A percentile compares a stretch with the other conserved stretches of the same genome.
These are phyloP conservation scores for Enteromius viviparus DNA, from an alignment of 2,797 vertebrate genomes.

Conservation along the genomic window DNA sequence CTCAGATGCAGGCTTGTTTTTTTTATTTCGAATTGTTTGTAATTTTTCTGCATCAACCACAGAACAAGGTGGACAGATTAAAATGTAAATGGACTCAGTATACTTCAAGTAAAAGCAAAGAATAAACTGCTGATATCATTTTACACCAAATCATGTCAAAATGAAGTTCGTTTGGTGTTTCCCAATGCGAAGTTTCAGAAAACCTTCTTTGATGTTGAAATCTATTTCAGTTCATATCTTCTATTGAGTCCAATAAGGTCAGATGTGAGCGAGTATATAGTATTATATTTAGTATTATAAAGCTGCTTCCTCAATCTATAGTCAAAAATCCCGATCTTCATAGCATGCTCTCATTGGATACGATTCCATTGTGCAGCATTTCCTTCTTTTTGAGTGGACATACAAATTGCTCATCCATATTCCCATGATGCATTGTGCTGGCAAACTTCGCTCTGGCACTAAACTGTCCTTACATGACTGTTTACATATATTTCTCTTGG, in stretches of 20 bases:
- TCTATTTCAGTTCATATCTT: neutral
- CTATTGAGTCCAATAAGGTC: neutral
- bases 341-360: neutral
- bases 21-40: too few relatives aligned
- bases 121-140: neutral
- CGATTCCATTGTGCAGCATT: neutral
- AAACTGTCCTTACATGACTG: constrained; percentile 27
- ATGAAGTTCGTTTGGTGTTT: neutral
- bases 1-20: neutral
- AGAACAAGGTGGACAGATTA: neutral
- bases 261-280: too few relatives aligned
- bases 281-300: neutral
- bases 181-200: neutral
- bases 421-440: neutral
- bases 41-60: neutral
- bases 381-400: neutral
- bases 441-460: neutral
- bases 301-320: neutral
- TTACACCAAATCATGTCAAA: neutral
- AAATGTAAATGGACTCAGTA: neutral
- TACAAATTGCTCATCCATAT: neutral
- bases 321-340: neutral
- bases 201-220: neutral
- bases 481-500: constrained; percentile 39
- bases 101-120: neutral